Evolutionary conservation across 2,797 vertebrate species (phyloP), one percentile per base, ranked within the genome.

Genomic region (Pelobates cultripes): DNA sequence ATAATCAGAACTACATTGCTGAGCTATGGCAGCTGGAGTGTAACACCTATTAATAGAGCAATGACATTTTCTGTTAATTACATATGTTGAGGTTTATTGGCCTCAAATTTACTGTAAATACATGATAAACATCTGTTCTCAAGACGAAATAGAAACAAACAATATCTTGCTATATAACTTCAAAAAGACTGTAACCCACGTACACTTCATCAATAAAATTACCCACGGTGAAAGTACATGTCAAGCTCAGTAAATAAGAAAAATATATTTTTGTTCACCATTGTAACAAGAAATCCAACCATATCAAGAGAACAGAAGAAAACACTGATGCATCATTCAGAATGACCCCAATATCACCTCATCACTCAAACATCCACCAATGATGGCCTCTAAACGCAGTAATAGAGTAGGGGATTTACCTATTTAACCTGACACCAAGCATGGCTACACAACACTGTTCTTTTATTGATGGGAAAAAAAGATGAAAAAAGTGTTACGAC

Each of bases 291-390:
- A 17, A 17, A 66, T 40, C 17, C 63, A 66, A 66, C 0, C 63
- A 66, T 28, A 66, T 41, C 6, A 41, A 14, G 57, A 61, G 10
- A 61, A 13, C 57, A 61, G 57, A 61, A 61, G 14, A 7, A 66
- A 66, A 66, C 63, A 66, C 4, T 28, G 63, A 17, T 28, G 57
- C n/a, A 66, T 40, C 28, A 8, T 66, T 66, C 12, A 66, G 63
- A 66, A 66, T 40, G n/a, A 66, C n/a, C 28, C 17, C 63, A 66
- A 66, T 66, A 66, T 66, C 63, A 66, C 63, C 63, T 40, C 28
- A 66, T 28, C 63, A 66, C 63, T 66, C 63, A 66, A 66, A 66
- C 28, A 66, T 66, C n/a, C 3, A 66, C n/a, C 28, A n/a, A 28
- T 60, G 57, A 60, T 15, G 7, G 12, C 57, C 15, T 60, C 57